Conservation (phyloP, 2,113 vertebrate genomes). For the Guaruba guarouba region DNA sequence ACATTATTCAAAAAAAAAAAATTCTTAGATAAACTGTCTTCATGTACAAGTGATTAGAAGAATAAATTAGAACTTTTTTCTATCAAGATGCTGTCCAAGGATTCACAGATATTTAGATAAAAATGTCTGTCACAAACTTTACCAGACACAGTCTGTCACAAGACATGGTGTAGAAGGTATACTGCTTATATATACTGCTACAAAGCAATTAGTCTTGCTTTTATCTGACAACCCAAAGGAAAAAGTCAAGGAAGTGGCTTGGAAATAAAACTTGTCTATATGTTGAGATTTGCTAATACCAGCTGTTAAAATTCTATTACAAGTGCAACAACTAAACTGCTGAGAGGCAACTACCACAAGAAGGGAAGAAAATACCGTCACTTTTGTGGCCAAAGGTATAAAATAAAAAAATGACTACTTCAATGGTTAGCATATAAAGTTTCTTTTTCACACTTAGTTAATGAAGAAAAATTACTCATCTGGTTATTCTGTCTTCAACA, state of each 20-base stretch:
- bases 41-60: neutral
- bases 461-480: neutral
- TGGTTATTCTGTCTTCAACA: fast-evolving
- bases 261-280: neutral
- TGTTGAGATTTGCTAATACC: neutral
- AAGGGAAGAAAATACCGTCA: neutral
- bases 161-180: neutral
- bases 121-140: neutral
- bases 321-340: neutral
- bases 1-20: neutral
- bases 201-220: neutral
- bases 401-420: neutral
- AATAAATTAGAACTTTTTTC: neutral
- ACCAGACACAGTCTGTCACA: neutral
- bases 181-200: neutral
- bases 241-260: neutral
- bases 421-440: neutral
- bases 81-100: neutral
- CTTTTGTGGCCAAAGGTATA: neutral
- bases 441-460: neutral
- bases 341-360: neutral
- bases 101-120: neutral
- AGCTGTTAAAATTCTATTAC: neutral
- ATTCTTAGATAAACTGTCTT: conserved; percentile 16
- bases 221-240: neutral